A percentile compares a stretch with the other conserved stretches of the same genome.
Evolutionary conservation across 2,888 invertebrate genomes (phyloP).

Genomic region (Ormia ochracea): DNA sequence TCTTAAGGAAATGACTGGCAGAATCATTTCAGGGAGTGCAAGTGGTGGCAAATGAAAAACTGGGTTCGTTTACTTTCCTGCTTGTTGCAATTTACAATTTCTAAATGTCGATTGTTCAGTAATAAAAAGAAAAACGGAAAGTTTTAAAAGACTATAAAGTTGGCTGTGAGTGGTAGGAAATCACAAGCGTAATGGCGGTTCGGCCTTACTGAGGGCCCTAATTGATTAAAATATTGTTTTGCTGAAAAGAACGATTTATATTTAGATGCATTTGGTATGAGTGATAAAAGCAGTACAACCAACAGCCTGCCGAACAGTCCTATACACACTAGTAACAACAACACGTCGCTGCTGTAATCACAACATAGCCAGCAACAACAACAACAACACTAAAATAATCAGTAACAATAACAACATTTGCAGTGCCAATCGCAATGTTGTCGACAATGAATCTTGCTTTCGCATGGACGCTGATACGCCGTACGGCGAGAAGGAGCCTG

Average conservation of each 20-base stretch:
- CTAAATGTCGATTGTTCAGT: conserved; percentile 39
- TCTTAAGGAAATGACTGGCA: conserved; percentile 20
- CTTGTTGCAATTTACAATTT: conserved; percentile 43
- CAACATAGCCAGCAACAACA: conserved; percentile 70
- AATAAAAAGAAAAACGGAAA: conserved; percentile 3
- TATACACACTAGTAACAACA: conserved; percentile 70
- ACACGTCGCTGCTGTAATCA: conserved; percentile 69
- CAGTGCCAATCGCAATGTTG: conserved; percentile 75
- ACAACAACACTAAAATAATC: conserved; percentile 64
- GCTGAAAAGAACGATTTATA: too few relatives aligned
- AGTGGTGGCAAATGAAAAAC: conserved; percentile 10
- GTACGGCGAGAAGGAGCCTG: conserved; percentile 89
- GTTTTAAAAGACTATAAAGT: neutral
- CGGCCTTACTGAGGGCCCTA: too few relatives aligned
- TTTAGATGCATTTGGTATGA: conserved; percentile 77
- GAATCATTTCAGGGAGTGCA: neutral
- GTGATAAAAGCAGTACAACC: conserved; percentile 76
- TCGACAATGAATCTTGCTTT: conserved; percentile 73
- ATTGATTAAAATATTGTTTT: too few relatives aligned
- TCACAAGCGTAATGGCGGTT: too few relatives aligned
- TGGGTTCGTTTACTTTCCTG: conserved; percentile 41
- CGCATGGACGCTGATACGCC: conserved; percentile 72
- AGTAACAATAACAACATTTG: conserved; percentile 72
- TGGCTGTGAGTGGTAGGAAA: neutral
- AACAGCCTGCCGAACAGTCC: conserved; percentile 76